Evolutionary conservation across 1,140 invertebrate species (phyloP).

Genomic region (Drosophila tropicalis): DNA sequence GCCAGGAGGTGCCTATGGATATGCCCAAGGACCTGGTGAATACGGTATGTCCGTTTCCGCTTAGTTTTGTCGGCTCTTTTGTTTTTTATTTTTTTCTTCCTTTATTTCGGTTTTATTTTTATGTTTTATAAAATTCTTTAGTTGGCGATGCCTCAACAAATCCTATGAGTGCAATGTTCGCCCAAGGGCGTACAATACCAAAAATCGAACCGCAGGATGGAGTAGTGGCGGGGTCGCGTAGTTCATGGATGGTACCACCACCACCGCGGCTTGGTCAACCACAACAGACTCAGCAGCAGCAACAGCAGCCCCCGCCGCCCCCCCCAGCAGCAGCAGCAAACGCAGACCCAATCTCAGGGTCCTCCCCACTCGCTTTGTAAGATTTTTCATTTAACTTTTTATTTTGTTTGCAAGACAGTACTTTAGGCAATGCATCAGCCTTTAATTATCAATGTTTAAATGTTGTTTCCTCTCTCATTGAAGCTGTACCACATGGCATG

Average conservation of each 20-base stretch:
- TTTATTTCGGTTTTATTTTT: slow-evolving; percentile 45
- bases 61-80: not conserved
- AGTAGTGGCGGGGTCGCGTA: slow-evolving; percentile 60
- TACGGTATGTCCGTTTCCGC: slow-evolving; percentile 48
- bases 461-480: not conserved
- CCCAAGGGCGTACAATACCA: slow-evolving; percentile 83
- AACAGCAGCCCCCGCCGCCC: slow-evolving; percentile 52
- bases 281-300: slow-evolving; percentile 29
- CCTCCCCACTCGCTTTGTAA: slow-evolving; percentile 86
- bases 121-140: slow-evolving; percentile 49
- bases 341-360: slow-evolving; percentile 68
- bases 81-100: slow-evolving; percentile 28
- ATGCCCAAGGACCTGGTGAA: slow-evolving; percentile 74
- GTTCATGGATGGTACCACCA: slow-evolving; percentile 78
- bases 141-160: slow-evolving; percentile 83
- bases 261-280: slow-evolving; percentile 61
- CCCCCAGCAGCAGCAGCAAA: slow-evolving; percentile 52
- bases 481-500: slow-evolving; percentile 80
- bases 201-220: slow-evolving; percentile 83
- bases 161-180: slow-evolving; percentile 84
- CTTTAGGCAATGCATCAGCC: slow-evolving; percentile 64
- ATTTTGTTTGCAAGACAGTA: slow-evolving; percentile 54
- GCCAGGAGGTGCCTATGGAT: slow-evolving; percentile 82
- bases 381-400: slow-evolving; percentile 83
- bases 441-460: slow-evolving; percentile 25